phyloP scores from a whole-genome alignment of 2,797 vertebrate species.

The Zalophus californianus region DNA sequence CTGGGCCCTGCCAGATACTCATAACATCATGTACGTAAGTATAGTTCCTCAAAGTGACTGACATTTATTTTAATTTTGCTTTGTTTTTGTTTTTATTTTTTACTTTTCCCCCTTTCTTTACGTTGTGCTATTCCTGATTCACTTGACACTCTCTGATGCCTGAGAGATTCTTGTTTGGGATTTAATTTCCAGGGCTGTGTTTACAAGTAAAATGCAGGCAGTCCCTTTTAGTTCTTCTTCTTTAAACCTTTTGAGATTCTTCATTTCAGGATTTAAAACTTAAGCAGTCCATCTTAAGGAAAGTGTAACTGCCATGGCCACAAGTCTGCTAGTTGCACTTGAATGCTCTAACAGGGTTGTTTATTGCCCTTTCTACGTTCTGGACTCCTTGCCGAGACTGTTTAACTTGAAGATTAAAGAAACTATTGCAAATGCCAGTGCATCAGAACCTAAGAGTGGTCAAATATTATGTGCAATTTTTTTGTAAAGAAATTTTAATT shows the following conservation, averaged over 20 bases:
- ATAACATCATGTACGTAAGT: slow-evolving; percentile 97
- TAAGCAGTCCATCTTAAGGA: slow-evolving; percentile 91
- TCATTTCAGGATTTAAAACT: slow-evolving; percentile 91
- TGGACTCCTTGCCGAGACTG: slow-evolving; percentile 93
- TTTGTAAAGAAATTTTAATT: slow-evolving; percentile 94
- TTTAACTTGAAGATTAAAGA: slow-evolving; percentile 93
- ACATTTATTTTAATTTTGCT: slow-evolving; percentile 89
- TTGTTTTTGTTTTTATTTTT: slow-evolving; percentile 88
- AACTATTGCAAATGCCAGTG: slow-evolving; percentile 92
- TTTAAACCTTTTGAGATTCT: slow-evolving; percentile 89
- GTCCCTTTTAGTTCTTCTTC: slow-evolving; percentile 88
- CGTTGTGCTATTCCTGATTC: slow-evolving; percentile 90
- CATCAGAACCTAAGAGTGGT: slow-evolving; percentile 92
- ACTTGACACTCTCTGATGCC: slow-evolving; percentile 91
- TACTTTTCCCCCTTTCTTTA: slow-evolving; percentile 85
- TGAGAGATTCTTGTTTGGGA: slow-evolving; percentile 90
- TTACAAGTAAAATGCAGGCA: slow-evolving; percentile 91
- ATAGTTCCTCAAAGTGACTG: slow-evolving; percentile 94
- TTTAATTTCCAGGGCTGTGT: slow-evolving; percentile 88
- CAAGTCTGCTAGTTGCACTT: slow-evolving; percentile 92
- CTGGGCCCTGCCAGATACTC: slow-evolving; percentile 92
- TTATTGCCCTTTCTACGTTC: slow-evolving; percentile 89
- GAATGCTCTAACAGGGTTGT: slow-evolving; percentile 91
- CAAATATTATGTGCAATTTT: slow-evolving; percentile 94
- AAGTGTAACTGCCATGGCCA: slow-evolving; percentile 91